Base-by-base conservation (phyloP, 1,140 invertebrate genomes). In the Pectinophora gossypiella region DNA sequence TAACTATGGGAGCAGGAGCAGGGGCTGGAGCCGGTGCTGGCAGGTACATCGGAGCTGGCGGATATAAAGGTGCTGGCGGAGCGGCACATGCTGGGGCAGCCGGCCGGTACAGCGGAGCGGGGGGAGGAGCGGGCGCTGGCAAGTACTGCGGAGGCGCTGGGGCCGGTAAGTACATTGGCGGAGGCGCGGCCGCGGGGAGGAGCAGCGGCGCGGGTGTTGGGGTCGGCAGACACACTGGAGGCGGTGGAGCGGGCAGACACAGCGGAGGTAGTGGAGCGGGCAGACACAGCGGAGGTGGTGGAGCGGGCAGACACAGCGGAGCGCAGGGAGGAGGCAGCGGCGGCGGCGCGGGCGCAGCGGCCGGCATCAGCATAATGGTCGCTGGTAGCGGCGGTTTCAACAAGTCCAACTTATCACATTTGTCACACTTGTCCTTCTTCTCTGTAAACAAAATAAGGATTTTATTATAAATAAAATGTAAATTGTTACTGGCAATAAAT, bases 341-440 rank as follows among this genome's bases (percentile, higher is more conserved):
- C 6, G 50, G 46, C n/a, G 48, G 45, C 15, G 56, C 16, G 1
- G 56, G 51, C 0, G 66, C 59, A 0, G 62, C 55, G 0, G 78
- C 65, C 27, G 71, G 71, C 68, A 78, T 70, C 44, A 85, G 42
- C 18, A 80, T 55, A 10, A 79, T 71, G 0, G 76, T 76, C 0
- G 72, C 38, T 18, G 36, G 48, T 23, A 44, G 54, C 1, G 48
- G 48, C 9, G 44, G 20, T n/a, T n/a, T n/a, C n/a, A n/a, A n/a
- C n/a, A 43, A 27, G 18, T 44, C 19, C 10, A 44, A 15, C 15
- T 44, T 44, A 1, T 21, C 42, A 7, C n/a, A n/a, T n/a, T n/a
- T n/a, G 27, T 32, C 27, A 9, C 27, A 32, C 6, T 32, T 32
- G 6, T 32, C 27, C 6, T 32, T 32, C 27, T 32, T 32, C 27